phyloP scores from a whole-genome alignment of 2,888 invertebrate species.

The Pristionchus entomophagus region DNA sequence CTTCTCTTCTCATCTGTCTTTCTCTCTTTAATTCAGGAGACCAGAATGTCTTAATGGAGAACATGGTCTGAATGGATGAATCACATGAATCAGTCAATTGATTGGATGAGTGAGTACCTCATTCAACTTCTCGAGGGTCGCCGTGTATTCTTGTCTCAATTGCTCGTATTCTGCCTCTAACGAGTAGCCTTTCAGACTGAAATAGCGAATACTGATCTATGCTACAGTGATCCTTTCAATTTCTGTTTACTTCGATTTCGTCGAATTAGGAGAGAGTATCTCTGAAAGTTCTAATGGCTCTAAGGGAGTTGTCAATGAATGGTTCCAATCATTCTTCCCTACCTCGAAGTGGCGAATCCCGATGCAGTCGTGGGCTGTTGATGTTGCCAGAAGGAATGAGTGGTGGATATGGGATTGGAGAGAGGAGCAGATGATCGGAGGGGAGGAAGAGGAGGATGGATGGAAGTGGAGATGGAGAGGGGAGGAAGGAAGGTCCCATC shows the following conservation, averaged over 20 bases:
- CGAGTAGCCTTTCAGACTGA: conserved; percentile 34
- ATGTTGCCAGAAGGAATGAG: conserved; percentile 59
- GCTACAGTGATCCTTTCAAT: conserved; percentile 49
- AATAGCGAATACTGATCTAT: conserved; percentile 49
- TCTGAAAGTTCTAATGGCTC: neutral
- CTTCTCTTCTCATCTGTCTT: conserved; percentile 62
- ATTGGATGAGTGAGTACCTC: conserved; percentile 43
- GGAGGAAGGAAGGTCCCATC: conserved; percentile 40
- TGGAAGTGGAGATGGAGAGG: conserved; percentile 51
- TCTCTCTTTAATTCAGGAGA: conserved; percentile 92
- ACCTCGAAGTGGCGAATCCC: conserved; percentile 24
- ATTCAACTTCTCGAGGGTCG: conserved; percentile 71
- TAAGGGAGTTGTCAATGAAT: neutral
- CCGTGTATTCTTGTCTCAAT: conserved; percentile 59
- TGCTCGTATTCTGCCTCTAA: conserved; percentile 31
- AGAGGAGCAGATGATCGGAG: conserved; percentile 49
- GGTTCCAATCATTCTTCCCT: too few relatives aligned
- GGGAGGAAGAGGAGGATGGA: conserved; percentile 38
- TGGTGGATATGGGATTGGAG: conserved; percentile 62
- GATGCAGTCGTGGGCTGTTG: neutral
- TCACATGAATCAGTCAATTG: conserved; percentile 77
- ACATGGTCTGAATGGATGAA: conserved; percentile 91
- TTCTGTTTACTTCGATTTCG: neutral
- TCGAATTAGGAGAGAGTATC: neutral
- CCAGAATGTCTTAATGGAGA: conserved; percentile 99